Evolutionary conservation across 1,140 invertebrate species (phyloP).

Genomic region (Monomorium pharaonis): DNA sequence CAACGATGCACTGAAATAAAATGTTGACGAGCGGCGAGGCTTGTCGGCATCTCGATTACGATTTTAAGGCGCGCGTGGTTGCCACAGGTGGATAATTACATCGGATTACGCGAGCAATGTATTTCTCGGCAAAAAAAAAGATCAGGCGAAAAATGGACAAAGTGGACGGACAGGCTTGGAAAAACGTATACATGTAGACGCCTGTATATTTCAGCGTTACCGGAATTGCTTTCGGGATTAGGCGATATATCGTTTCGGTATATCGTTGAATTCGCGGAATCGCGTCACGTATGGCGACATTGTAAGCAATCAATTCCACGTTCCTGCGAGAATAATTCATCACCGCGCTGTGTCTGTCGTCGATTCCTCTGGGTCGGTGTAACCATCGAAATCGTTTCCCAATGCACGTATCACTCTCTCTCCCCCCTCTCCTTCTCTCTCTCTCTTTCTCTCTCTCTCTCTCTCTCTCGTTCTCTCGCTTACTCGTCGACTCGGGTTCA

Average conservation of each 20-base stretch:
- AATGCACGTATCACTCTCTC: conserved; percentile 32
- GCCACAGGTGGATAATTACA: background rate
- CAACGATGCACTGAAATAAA: background rate
- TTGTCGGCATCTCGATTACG: background rate
- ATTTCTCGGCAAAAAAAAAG: too few relatives aligned
- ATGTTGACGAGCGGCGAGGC: background rate
- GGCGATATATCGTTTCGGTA: conserved; percentile 25
- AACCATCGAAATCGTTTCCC: conserved; percentile 52
- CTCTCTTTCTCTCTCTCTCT: background rate
- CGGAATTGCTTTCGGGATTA: conserved; percentile 40
- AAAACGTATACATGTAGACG: background rate
- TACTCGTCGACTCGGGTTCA: conserved; percentile 7
- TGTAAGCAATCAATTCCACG: conserved; percentile 59
- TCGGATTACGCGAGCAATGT: background rate
- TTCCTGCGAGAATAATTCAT: conserved; percentile 58
- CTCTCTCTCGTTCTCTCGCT: background rate
- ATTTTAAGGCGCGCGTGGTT: background rate
- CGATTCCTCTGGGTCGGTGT: conserved; percentile 43
- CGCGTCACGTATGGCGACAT: conserved; percentile 41
- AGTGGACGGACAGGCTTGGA: background rate
- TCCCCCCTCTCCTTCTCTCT: too few relatives aligned
- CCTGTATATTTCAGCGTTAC: conserved; percentile 11
- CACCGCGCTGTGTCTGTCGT: conserved; percentile 36
- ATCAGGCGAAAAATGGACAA: background rate
- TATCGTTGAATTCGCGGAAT: conserved; percentile 38